A percentile compares a stretch with the other conserved stretches of the same genome.
Evolutionary conservation across 2,113 vertebrate species (phyloP).

Genomic region (Willisornis vidua): DNA sequence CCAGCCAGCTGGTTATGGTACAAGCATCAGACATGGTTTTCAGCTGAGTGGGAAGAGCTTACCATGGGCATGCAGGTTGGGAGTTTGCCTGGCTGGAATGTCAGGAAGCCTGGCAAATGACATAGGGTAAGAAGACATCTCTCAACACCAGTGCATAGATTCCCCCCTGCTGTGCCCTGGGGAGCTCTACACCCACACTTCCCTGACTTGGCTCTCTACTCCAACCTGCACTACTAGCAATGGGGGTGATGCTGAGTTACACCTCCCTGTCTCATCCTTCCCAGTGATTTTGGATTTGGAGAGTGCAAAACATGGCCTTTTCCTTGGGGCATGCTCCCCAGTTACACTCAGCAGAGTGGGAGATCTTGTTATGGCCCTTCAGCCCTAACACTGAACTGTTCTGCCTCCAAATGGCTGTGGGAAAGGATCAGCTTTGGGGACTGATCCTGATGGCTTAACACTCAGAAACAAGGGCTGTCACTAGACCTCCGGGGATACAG

Average conservation of each 20-base stretch:
- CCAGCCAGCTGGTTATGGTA: background rate
- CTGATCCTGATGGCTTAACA: constrained; percentile 10
- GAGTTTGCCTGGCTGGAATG: background rate
- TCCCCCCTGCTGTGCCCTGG: background rate
- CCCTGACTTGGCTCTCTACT: fast-evolving
- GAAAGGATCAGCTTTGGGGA: background rate
- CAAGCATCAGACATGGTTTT: background rate
- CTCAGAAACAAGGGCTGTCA: background rate
- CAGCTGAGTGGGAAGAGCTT: background rate
- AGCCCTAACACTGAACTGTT: background rate
- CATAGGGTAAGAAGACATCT: background rate
- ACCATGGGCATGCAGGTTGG: background rate
- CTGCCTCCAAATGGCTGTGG: background rate
- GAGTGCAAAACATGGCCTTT: background rate
- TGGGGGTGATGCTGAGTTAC: background rate
- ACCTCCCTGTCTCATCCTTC: background rate
- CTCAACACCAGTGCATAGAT: background rate
- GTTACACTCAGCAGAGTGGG: background rate
- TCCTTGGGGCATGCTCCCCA: background rate
- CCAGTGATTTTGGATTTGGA: background rate
- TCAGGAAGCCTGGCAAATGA: background rate
- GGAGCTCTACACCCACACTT: background rate
- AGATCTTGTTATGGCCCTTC: background rate
- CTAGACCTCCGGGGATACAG: background rate
- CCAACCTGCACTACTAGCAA: background rate